Conservation (phyloP, 2,888 invertebrate species). For the Cryptocephalus moraei region DNA sequence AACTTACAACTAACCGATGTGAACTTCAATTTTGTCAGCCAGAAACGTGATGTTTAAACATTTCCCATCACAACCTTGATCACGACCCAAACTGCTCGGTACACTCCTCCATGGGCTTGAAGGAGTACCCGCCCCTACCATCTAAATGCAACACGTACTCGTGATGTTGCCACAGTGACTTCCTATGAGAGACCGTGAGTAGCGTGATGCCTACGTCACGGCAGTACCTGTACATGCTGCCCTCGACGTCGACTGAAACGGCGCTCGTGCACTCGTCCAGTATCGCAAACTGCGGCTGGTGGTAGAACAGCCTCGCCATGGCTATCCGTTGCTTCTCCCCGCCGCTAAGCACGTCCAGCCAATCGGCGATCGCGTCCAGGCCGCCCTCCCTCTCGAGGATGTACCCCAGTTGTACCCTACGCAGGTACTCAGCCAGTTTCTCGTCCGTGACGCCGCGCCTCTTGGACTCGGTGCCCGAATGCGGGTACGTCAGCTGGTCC, state of each 20-base stretch:
- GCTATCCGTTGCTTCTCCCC: constrained; percentile 98
- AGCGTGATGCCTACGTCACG: constrained; percentile 80
- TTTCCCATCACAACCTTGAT: constrained; percentile 22
- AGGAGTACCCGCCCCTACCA: constrained; percentile 84
- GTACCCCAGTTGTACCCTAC: constrained; percentile 76
- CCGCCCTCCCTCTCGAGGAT: constrained; percentile 76
- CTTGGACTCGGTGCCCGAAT: constrained; percentile 76
- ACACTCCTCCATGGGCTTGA: constrained; percentile 73
- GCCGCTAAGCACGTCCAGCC: constrained; percentile 97
- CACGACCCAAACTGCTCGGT: constrained; percentile 92
- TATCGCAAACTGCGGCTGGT: constrained; percentile 96
- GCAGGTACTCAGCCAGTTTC: constrained; percentile 65
- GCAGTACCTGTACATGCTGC: constrained; percentile 93
- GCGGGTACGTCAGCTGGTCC: constrained; percentile 89
- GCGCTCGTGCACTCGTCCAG: constrained; percentile 98
- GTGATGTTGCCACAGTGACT: constrained; percentile 95
- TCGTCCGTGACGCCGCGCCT: constrained; percentile 68
- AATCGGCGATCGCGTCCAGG: constrained; percentile 90
- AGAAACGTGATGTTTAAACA: no score
- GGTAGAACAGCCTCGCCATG: constrained; percentile 96
- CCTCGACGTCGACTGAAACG: constrained; percentile 97
- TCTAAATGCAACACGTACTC: constrained; percentile 95
- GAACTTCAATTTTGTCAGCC: no score
- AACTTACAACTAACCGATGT: no score
- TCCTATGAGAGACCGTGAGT: constrained; percentile 95